Evolutionary conservation across 2,888 invertebrate species (phyloP).

Genomic region (Tetheella fluctuosa): DNA sequence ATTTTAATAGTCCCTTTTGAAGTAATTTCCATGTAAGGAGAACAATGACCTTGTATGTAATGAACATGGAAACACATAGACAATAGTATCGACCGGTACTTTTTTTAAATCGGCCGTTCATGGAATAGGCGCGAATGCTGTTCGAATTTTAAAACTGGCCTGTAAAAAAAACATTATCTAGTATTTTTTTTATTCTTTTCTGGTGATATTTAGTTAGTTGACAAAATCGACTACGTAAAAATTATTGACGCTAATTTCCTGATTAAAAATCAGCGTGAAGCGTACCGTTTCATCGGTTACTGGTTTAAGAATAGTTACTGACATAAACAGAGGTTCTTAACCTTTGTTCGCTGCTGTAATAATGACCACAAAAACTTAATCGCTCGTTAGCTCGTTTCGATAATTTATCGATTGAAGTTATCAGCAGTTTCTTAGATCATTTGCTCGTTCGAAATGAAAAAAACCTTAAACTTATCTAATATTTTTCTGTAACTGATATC

Average conservation of each 20-base stretch:
- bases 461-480: background rate
- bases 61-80: constrained; percentile 21
- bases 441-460: background rate
- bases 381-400: constrained; percentile 27
- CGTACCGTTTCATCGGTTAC: constrained; percentile 31
- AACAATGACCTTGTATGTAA: constrained; percentile 28
- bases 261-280: constrained; percentile 33
- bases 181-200: background rate
- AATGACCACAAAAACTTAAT: constrained; percentile 43
- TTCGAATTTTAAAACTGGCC: background rate
- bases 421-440: background rate
- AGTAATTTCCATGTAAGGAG: constrained; percentile 31
- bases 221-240: background rate
- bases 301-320: constrained; percentile 26
- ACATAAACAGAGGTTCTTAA: constrained; percentile 42
- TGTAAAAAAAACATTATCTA: too few relatives aligned
- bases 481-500: background rate
- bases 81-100: constrained; percentile 24
- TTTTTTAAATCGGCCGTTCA: constrained; percentile 20
- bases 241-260: background rate
- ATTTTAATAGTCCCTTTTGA: constrained; percentile 29
- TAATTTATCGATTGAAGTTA: background rate
- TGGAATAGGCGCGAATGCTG: constrained; percentile 20
- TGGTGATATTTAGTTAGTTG: background rate
- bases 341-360: constrained; percentile 33